phyloP scores from a whole-genome alignment of 2,113 vertebrate species.

The Melanerpes aurifrons region DNA sequence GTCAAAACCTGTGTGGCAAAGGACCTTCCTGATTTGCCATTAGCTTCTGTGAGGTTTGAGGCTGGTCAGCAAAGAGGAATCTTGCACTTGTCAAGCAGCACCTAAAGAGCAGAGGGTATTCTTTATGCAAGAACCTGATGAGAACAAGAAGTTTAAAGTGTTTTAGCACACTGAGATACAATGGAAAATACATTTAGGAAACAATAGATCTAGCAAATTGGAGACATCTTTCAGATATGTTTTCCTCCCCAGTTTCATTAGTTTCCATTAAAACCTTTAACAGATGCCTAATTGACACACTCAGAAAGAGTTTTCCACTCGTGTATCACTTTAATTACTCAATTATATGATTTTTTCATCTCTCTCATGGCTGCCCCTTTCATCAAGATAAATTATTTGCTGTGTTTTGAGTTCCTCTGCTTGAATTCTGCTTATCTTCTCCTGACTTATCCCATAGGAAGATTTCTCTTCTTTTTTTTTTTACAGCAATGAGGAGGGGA shows the following conservation, averaged over 20 bases:
- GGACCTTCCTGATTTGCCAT: slow-evolving; percentile 41
- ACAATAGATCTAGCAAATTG: slow-evolving; percentile 41
- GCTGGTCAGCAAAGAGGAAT: slow-evolving; percentile 24
- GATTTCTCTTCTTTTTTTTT: neutral
- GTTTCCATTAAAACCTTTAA: slow-evolving; percentile 45
- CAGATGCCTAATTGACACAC: slow-evolving; percentile 58
- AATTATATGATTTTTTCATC: neutral
- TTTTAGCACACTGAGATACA: slow-evolving; percentile 48
- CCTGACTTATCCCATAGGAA: slow-evolving; percentile 2
- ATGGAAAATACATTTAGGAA: slow-evolving; percentile 45
- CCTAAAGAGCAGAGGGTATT: slow-evolving; percentile 54
- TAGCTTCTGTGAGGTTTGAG: slow-evolving; percentile 52
- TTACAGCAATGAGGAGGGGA: neutral
- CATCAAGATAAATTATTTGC: slow-evolving; percentile 28
- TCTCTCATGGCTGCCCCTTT: neutral
- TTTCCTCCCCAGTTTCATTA: slow-evolving; percentile 31
- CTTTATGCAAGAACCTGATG: slow-evolving; percentile 57
- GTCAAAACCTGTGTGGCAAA: neutral
- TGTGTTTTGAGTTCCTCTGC: neutral
- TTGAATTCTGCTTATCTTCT: slow-evolving; percentile 23
- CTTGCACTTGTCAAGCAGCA: slow-evolving; percentile 50
- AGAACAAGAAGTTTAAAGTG: slow-evolving; percentile 13
- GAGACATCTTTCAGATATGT: neutral
- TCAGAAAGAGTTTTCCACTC: slow-evolving; percentile 47
- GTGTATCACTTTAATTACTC: slow-evolving; percentile 41